A percentile compares a stretch with the other conserved stretches of the same genome.
phyloP scores from a whole-genome alignment of 23 tunicate genomes.

The Ascidia mentula region DNA sequence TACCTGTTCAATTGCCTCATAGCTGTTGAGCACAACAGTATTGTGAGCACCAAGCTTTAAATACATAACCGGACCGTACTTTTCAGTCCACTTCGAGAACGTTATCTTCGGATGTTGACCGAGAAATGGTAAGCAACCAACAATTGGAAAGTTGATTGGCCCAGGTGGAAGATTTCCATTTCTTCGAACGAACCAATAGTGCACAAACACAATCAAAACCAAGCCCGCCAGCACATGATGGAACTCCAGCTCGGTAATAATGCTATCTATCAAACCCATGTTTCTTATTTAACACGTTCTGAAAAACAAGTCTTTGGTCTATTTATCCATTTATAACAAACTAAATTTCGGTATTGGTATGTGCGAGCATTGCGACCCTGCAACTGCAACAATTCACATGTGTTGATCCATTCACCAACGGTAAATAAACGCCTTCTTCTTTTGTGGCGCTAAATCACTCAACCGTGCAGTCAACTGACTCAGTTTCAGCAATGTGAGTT shows the following conservation, averaged over 20 bases:
- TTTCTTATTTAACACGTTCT: no score
- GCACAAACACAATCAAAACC: background rate
- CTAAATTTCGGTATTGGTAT: no score
- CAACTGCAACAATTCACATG: no score
- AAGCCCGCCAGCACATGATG: background rate
- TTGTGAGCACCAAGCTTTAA: background rate
- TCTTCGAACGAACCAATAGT: background rate
- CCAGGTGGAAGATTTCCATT: conserved; percentile 16
- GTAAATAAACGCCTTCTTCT: no score
- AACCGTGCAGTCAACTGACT: no score
- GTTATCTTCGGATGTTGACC: background rate
- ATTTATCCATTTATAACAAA: no score
- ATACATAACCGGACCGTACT: conserved; percentile 12
- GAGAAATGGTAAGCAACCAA: conserved; percentile 7
- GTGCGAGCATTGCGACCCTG: no score
- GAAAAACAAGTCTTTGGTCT: no score
- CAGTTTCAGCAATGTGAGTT: no score
- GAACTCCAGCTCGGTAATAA: background rate
- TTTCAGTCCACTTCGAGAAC: conserved; percentile 18
- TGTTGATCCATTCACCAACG: no score
- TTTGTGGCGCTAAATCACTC: no score
- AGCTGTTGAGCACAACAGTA: conserved; percentile 39
- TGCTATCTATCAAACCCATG: background rate
- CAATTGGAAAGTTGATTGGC: background rate
- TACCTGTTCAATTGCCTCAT: conserved; percentile 48